phyloP scores from a whole-genome alignment of 2,113 vertebrate genomes.

The Zootoca vivipara region DNA sequence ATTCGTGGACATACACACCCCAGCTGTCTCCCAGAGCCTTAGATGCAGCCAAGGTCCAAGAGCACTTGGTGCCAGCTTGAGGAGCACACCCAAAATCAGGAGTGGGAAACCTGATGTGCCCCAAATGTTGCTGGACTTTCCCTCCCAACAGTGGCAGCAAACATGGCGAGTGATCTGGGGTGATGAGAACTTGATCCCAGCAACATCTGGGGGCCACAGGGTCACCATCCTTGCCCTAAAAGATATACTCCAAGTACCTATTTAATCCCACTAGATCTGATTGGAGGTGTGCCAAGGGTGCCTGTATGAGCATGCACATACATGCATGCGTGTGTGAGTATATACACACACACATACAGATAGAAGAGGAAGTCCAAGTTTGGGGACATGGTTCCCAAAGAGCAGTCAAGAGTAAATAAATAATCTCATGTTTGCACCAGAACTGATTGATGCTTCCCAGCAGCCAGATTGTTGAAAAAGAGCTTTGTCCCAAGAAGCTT shows the following conservation, averaged over 20 bases:
- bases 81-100: conserved; percentile 30
- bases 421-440: conserved; percentile 52
- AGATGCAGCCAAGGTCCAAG: not conserved
- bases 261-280: conserved; percentile 47
- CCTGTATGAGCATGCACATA: too few relatives aligned
- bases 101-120: too few relatives aligned
- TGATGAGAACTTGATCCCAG: too few relatives aligned
- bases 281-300: conserved; percentile 38
- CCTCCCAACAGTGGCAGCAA: too few relatives aligned
- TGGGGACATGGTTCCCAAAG: conserved; percentile 58
- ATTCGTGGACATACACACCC: not conserved
- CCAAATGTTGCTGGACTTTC: too few relatives aligned
- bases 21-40: not conserved
- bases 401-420: conserved; percentile 68
- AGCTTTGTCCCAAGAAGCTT: conserved; percentile 4
- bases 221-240: conserved; percentile 20
- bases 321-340: not conserved
- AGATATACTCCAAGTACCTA: conserved; percentile 39
- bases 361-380: not conserved
- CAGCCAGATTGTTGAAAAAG: conserved; percentile 33
- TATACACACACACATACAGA: not conserved
- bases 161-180: too few relatives aligned
- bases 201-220: too few relatives aligned
- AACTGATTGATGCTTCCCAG: conserved; percentile 49
- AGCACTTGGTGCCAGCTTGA: not conserved